Conservation (phyloP, 2,888 invertebrate species). For the Lasioglossum leucozonium region DNA sequence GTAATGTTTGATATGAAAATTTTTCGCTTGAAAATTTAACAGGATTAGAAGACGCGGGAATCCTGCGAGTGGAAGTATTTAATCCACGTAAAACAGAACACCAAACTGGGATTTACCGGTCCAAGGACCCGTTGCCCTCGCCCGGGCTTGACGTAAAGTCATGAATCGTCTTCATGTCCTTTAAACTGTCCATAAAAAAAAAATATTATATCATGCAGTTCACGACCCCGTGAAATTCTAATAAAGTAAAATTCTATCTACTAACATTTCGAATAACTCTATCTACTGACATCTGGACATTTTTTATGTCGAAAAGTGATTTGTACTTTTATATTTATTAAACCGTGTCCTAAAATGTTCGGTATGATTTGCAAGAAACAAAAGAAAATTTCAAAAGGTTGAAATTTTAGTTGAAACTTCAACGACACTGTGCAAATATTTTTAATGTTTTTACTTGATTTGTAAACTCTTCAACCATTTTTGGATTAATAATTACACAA, state of each 20-base stretch:
- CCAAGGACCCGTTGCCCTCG: constrained; percentile 67
- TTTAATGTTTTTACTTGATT: neutral
- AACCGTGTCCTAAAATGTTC: neutral
- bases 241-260: neutral
- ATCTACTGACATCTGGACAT: too few species aligned
- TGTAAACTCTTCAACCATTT: neutral
- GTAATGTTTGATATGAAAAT: constrained; percentile 53
- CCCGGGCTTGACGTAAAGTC: neutral
- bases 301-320: neutral
- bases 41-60: constrained; percentile 78
- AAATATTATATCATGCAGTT: neutral
- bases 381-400: neutral
- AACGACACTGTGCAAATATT: neutral
- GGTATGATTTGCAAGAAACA: neutral
- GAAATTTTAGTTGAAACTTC: neutral
- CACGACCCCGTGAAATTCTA: neutral
- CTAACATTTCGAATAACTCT: neutral
- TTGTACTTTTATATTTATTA: neutral
- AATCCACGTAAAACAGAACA: constrained; percentile 78
- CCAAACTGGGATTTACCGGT: constrained; percentile 75
- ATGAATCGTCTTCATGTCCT: neutral
- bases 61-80: constrained; percentile 68
- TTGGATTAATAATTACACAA: neutral
- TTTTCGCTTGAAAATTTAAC: constrained; percentile 65
- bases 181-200: neutral